phyloP scores from a whole-genome alignment of 2,888 invertebrate species.

The Diarsia brunnea region DNA sequence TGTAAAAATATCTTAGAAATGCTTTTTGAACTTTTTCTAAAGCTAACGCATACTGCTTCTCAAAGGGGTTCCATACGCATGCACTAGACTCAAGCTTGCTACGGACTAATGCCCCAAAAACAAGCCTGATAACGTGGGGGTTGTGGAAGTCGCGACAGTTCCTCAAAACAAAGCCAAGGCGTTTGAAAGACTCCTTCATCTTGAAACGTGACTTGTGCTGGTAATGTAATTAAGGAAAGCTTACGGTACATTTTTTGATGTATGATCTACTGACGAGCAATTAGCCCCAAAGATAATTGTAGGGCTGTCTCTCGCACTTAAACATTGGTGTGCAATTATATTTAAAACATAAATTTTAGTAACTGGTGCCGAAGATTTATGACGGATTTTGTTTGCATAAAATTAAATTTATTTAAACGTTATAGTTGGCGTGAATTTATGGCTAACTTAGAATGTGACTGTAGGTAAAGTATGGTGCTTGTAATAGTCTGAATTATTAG shows the following conservation, averaged over 20 bases:
- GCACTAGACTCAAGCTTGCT: too few species aligned
- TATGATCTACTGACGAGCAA: constrained; percentile 78
- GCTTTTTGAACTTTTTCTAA: too few species aligned
- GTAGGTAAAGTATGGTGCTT: background rate
- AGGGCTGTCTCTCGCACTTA: constrained; percentile 70
- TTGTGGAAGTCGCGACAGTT: too few species aligned
- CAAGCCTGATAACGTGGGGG: too few species aligned
- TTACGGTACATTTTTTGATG: constrained; percentile 71
- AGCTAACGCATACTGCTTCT: too few species aligned
- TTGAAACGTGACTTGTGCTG: constrained; percentile 71
- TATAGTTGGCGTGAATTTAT: constrained; percentile 19
- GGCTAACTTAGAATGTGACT: background rate
- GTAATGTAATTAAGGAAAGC: constrained; percentile 71
- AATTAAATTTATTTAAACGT: constrained; percentile 23
- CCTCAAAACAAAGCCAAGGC: too few species aligned
- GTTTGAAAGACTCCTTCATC: too few species aligned
- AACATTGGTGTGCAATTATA: constrained; percentile 70
- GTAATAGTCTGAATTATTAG: background rate
- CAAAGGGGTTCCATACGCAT: too few species aligned
- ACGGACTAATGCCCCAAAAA: too few species aligned
- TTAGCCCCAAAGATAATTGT: constrained; percentile 75
- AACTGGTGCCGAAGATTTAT: constrained; percentile 53
- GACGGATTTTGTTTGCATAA: constrained; percentile 50
- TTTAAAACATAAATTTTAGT: constrained; percentile 61
- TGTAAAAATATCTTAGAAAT: too few species aligned